Evolutionary conservation across 2,797 vertebrate genomes (phyloP).

Genomic region (Peromyscus attwateri): DNA sequence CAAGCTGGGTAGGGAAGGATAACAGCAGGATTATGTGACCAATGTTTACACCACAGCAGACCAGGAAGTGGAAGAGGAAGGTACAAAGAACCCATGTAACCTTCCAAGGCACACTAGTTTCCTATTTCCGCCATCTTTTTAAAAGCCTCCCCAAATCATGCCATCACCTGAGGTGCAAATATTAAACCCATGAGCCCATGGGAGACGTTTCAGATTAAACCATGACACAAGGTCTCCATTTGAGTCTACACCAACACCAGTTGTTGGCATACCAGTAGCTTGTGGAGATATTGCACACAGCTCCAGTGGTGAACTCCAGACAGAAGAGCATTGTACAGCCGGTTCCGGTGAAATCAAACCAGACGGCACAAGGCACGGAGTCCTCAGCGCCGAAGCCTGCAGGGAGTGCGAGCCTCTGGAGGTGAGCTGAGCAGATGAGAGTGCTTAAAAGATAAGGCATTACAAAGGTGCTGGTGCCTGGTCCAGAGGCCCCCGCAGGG

Average conservation of each 20-base stretch:
- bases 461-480: too few relatives aligned
- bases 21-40: background rate
- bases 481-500: rapidly evolving
- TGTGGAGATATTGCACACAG: too few relatives aligned
- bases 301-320: rapidly evolving
- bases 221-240: background rate
- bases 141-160: background rate
- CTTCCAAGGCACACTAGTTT: background rate
- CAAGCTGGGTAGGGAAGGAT: background rate
- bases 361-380: rapidly evolving
- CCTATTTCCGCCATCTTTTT: background rate
- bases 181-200: background rate
- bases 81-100: background rate
- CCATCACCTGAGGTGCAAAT: background rate
- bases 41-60: background rate
- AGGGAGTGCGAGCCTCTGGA: background rate
- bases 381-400: background rate
- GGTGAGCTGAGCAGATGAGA: background rate
- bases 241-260: background rate
- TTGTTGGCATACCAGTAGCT: too few relatives aligned
- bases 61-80: background rate
- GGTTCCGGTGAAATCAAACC: background rate
- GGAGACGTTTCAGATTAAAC: background rate
- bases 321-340: background rate
- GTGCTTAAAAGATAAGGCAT: rapidly evolving